Evolutionary conservation across 2,888 invertebrate genomes (phyloP).

Genomic region (Octonoba sinensis): DNA sequence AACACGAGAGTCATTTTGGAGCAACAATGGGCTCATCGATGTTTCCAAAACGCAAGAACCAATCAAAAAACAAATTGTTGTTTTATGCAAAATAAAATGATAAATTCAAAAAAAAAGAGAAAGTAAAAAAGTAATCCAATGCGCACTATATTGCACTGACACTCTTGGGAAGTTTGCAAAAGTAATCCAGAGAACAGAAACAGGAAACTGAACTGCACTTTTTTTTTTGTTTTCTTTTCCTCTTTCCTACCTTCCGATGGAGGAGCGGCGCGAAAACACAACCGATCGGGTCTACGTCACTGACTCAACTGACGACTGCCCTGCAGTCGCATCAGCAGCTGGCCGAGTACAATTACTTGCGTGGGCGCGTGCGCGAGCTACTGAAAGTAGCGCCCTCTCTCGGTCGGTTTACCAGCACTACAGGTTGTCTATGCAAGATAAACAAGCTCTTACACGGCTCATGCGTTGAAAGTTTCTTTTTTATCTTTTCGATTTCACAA

Average conservation of each 20-base stretch:
- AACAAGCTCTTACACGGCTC: too few relatives aligned
- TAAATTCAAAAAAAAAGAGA: slow-evolving; percentile 18
- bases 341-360: slow-evolving; percentile 56
- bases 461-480: too few relatives aligned
- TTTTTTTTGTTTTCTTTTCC: too few relatives aligned
- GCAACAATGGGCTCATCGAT: slow-evolving; percentile 30
- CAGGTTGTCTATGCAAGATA: slow-evolving; percentile 22
- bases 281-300: slow-evolving; percentile 41
- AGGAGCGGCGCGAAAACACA: slow-evolving; percentile 13
- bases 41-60: not conserved
- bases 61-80: slow-evolving; percentile 13
- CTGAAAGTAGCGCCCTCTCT: slow-evolving; percentile 47
- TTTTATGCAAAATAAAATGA: slow-evolving; percentile 1
- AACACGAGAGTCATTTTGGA: slow-evolving; percentile 55
- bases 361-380: slow-evolving; percentile 59
- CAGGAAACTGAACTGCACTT: slow-evolving; percentile 37
- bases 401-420: slow-evolving; percentile 13
- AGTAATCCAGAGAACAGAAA: slow-evolving; percentile 10
- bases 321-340: slow-evolving; percentile 45
- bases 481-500: too few relatives aligned
- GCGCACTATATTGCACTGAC: slow-evolving; percentile 6
- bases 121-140: slow-evolving; percentile 37
- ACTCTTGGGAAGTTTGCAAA: too few relatives aligned
- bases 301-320: slow-evolving; percentile 48
- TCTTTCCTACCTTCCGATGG: not conserved